These are phyloP conservation scores for Drosophila suzukii DNA, from an alignment of 1,140 invertebrate genomes.

Conservation along the genomic window DNA sequence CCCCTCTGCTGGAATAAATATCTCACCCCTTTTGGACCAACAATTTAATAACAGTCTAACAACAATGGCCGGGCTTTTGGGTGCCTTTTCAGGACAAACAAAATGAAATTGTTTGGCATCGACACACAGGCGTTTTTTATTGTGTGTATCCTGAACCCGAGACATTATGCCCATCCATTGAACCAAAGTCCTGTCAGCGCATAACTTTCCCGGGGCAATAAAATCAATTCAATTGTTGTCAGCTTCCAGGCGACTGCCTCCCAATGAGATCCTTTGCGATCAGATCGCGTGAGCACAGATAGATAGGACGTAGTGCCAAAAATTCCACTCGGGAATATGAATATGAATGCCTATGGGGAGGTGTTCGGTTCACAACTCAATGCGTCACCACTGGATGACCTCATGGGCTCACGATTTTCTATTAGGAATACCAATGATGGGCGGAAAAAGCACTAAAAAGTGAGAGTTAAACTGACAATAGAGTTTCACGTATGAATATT, in stretches of 20 bases:
- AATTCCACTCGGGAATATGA: conserved; percentile 50
- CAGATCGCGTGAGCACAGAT: conserved; percentile 48
- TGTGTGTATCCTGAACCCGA: conserved; percentile 20
- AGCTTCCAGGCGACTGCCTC: conserved; percentile 63
- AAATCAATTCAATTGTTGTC: conserved; percentile 71
- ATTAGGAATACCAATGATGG: conserved; percentile 1
- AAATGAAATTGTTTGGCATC: conserved; percentile 65
- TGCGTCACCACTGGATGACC: conserved; percentile 25
- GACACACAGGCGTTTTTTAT: conserved; percentile 55
- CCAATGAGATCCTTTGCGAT: conserved; percentile 46
- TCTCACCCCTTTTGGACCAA: conserved; percentile 60
- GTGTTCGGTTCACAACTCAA: conserved; percentile 2
- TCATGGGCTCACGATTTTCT: conserved; percentile 20
- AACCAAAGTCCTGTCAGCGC: conserved; percentile 51
- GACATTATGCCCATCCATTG: conserved; percentile 49
- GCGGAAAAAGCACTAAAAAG: neutral
- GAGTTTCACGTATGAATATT: neutral
- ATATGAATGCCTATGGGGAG: conserved; percentile 9
- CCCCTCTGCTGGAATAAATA: conserved; percentile 8
- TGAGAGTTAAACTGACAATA: neutral
- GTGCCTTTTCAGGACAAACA: conserved; percentile 62
- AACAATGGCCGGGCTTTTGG: conserved; percentile 57
- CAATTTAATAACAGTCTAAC: conserved; percentile 73
- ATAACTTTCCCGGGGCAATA: conserved; percentile 61
- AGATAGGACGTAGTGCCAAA: conserved; percentile 48